Conservation (phyloP, 2,888 invertebrate species). For the Cheiracanthium punctorium region DNA sequence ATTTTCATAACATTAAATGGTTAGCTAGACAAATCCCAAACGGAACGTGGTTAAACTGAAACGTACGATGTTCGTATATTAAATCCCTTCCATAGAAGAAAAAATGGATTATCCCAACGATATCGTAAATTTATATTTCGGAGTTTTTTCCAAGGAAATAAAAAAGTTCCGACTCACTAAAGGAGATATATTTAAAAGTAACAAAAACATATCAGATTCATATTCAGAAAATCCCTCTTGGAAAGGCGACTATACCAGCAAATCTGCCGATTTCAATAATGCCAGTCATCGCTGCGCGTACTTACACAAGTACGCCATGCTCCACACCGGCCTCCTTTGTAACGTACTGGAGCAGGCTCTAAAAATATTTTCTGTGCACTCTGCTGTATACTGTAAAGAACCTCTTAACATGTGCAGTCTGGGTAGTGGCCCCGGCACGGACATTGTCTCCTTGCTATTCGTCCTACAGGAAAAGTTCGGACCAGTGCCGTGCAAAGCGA, state of each 20-base stretch:
- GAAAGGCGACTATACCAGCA: neutral
- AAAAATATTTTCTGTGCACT: neutral
- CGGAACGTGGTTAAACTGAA: no score
- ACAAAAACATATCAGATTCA: conserved; percentile 25
- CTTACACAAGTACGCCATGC: conserved; percentile 33
- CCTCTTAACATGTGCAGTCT: conserved; percentile 25
- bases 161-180: no score
- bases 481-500: neutral
- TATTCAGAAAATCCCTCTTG: conserved; percentile 21
- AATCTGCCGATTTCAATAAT: conserved; percentile 21
- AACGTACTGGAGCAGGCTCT: neutral
- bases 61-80: no score
- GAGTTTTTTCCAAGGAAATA: no score
- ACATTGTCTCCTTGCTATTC: conserved; percentile 9
- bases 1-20: no score
- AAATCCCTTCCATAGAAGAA: no score
- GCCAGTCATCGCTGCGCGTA: conserved; percentile 31
- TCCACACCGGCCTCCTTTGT: conserved; percentile 20
- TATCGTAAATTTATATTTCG: no score
- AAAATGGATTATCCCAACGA: no score
- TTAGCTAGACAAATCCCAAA: no score
- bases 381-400: neutral
- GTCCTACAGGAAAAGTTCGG: neutral
- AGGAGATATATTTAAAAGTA: no score
- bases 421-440: conserved; percentile 36